Conservation (phyloP, 2,888 invertebrate species). For the Iphiclides podalirius region DNA sequence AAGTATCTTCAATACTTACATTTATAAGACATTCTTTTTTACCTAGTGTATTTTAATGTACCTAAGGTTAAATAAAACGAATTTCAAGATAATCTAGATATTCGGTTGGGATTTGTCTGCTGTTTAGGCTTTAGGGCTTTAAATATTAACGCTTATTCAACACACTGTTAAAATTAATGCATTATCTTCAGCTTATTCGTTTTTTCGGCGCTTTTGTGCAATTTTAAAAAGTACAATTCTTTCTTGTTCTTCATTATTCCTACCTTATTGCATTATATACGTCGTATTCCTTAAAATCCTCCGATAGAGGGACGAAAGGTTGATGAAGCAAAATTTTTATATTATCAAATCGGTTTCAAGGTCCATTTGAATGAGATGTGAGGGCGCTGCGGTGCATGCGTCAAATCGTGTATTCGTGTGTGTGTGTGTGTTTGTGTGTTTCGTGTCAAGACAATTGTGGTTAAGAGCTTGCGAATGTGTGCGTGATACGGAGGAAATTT, state of each 20-base stretch:
- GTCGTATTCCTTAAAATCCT: no score
- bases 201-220: constrained; percentile 41
- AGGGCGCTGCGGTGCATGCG: constrained; percentile 42
- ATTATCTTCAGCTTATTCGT: background rate
- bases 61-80: constrained; percentile 51
- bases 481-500: constrained; percentile 68
- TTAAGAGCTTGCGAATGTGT: constrained; percentile 40
- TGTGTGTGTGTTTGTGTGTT: constrained; percentile 28
- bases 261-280: no score
- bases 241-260: no score
- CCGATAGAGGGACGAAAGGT: constrained; percentile 21
- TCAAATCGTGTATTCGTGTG: constrained; percentile 30
- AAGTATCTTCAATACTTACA: constrained; percentile 52
- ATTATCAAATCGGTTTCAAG: constrained; percentile 39
- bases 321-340: constrained; percentile 27
- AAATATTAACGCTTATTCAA: background rate
- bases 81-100: background rate
- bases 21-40: constrained; percentile 61
- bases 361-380: constrained; percentile 42
- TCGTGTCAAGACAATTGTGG: constrained; percentile 25
- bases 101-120: background rate
- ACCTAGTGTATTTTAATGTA: constrained; percentile 62
- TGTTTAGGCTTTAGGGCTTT: background rate
- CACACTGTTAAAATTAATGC: constrained; percentile 28
- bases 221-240: no score